Evolutionary conservation across 2,113 vertebrate species (phyloP), one percentile per base, ranked within the genome.

Genomic region (Mormoops blainvillei): DNA sequence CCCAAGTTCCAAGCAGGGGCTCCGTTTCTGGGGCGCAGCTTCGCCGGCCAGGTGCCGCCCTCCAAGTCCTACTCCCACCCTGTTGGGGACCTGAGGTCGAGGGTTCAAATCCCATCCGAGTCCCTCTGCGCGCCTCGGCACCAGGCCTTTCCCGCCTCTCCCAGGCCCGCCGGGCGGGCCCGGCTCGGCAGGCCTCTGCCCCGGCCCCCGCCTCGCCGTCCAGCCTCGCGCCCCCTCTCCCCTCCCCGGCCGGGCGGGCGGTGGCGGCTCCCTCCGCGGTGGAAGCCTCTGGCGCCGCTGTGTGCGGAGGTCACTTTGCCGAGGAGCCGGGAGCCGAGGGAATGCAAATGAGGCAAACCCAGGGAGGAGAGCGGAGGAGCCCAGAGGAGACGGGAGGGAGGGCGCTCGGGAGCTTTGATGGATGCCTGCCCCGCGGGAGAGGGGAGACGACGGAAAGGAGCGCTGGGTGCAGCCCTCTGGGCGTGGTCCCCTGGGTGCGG

Each of bases 281-380:
- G 95, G 96, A 96, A 96, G 97, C 96, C 97, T 96, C 97, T 96
- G 97, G 96, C 96, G 91, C 96, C 92, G 96, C 95, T 93, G 94
- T 78, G 94, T 86, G 97, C 94, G 95, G 97, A 98, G 97, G 97
- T 98, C 97, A 98, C 97, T 98, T 98, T 98, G 97, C 95, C 19
- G 97, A 93, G 95, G 68, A 97, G 97, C 94, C 33, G 78, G 82
- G 95, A 98, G 97, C 97, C 95, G 73, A 26, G 96, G 97, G 97
- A 98, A 98, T 98, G 97, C 97, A 98, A 98, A 98, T 97, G 97
- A 98, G 97, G 97, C 96, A 89, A 96, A 73, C 95, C 96, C 96
- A 0, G 95, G 89, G 97, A 97, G 95, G 48, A 96, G 91, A 95
- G 94, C 83, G 3, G 81, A 70, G 95, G 78, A 68, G 77, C 94